Percentiles rank a stretch among this genome's conserved stretches.
Conservation (phyloP, 1,140 invertebrate species). For the Cheumatopsyche charites region DNA sequence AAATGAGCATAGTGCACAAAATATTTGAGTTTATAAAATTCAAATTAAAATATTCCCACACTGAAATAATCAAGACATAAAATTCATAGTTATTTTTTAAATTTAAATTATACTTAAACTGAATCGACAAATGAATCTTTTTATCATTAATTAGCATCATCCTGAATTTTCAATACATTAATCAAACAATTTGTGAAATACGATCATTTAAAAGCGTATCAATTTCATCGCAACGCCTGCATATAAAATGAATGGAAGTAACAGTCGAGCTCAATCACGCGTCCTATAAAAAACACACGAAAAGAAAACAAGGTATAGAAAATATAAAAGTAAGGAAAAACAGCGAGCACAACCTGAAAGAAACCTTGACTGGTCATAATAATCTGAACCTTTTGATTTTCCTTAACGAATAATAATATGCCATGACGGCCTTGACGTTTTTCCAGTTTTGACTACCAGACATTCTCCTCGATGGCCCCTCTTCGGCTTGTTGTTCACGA, state of each 20-base stretch:
- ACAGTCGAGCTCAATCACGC: conserved; percentile 20
- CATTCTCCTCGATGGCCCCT: conserved; percentile 55
- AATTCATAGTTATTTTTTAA: too few relatives aligned
- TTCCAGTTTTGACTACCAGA: conserved; percentile 81
- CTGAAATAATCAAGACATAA: too few relatives aligned
- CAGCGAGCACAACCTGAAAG: conserved; percentile 28
- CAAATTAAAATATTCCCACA: too few relatives aligned
- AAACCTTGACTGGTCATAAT: conserved; percentile 1
- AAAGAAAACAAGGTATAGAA: conserved; percentile 3
- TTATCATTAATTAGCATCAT: too few relatives aligned
- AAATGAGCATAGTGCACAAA: too few relatives aligned
- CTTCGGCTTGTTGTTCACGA: neutral
- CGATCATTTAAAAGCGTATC: too few relatives aligned
- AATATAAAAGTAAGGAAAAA: conserved; percentile 22
- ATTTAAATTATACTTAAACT: too few relatives aligned
- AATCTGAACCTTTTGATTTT: conserved; percentile 80
- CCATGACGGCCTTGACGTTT: conserved; percentile 83
- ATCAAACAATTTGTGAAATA: too few relatives aligned
- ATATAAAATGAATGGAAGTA: conserved; percentile 11
- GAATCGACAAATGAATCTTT: too few relatives aligned
- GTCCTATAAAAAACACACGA: neutral
- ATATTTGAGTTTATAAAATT: too few relatives aligned
- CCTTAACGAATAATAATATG: conserved; percentile 83
- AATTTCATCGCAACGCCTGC: too few relatives aligned
- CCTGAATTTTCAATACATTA: too few relatives aligned